These are phyloP conservation scores for Auanema sp. DNA, from an alignment of 2,888 invertebrate genomes.

Conservation along the genomic window DNA sequence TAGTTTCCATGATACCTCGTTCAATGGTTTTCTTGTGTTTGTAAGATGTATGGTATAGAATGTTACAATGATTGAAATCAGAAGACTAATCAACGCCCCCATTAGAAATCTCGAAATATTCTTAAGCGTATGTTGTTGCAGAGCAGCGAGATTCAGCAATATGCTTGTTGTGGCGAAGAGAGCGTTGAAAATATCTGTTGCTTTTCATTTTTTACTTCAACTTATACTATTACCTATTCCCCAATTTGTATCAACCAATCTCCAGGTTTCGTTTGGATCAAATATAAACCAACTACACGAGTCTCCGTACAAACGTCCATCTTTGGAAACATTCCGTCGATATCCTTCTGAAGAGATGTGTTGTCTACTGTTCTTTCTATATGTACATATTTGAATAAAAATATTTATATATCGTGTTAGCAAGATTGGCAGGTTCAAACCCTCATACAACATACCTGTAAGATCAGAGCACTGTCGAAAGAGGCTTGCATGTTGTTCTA, in stretches of 20 bases:
- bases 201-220: too few relatives aligned
- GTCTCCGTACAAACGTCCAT: slow-evolving; percentile 17
- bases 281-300: slow-evolving; percentile 31
- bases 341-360: slow-evolving; percentile 28
- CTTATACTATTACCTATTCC: slow-evolving; percentile 8
- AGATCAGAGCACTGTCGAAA: slow-evolving; percentile 43
- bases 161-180: too few relatives aligned
- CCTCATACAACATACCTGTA: slow-evolving; percentile 23
- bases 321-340: slow-evolving; percentile 25
- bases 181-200: too few relatives aligned
- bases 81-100: background rate
- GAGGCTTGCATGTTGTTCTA: slow-evolving; percentile 33
- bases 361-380: slow-evolving; percentile 1
- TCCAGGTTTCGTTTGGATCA: slow-evolving; percentile 20
- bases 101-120: too few relatives aligned
- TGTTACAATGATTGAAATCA: background rate
- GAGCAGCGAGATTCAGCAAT: too few relatives aligned
- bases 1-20: background rate
- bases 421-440: too few relatives aligned
- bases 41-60: slow-evolving; percentile 6
- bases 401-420: background rate
- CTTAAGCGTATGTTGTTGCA: too few relatives aligned
- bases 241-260: slow-evolving; percentile 22
- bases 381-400: slow-evolving; percentile 6
- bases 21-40: slow-evolving; percentile 6